phyloP scores from a whole-genome alignment of 2,113 vertebrate species.

The Vulpes lagopus region DNA sequence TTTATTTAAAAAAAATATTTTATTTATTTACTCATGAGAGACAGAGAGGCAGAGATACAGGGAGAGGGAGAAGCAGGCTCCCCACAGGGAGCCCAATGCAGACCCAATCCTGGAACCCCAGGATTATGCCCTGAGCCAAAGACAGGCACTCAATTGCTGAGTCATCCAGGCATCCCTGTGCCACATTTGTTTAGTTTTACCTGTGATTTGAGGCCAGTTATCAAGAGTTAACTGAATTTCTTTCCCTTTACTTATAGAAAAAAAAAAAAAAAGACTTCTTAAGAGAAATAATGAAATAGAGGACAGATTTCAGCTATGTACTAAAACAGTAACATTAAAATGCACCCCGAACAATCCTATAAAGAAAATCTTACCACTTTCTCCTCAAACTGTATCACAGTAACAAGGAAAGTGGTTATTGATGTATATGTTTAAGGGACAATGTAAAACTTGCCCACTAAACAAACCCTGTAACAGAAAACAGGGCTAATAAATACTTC shows the following conservation, averaged over 20 bases:
- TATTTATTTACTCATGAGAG: too few species aligned
- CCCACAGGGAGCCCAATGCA: too few species aligned
- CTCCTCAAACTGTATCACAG: background rate
- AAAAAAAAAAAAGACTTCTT: background rate
- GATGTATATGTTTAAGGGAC: background rate
- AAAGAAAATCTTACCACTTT: background rate
- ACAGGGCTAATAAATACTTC: background rate
- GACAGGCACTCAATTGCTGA: too few species aligned
- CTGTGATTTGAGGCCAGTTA: background rate
- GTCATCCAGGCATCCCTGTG: background rate
- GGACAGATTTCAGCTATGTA: background rate
- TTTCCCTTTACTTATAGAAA: background rate
- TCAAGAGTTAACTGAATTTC: background rate
- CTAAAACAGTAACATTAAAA: background rate
- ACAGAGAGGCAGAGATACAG: too few species aligned
- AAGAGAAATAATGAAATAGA: background rate
- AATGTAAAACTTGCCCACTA: background rate
- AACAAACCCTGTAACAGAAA: background rate
- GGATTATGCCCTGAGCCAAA: too few species aligned
- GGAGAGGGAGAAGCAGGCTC: too few species aligned
- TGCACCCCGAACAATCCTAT: background rate
- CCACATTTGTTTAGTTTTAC: background rate
- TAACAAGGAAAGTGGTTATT: background rate
- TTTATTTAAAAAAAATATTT: too few species aligned
- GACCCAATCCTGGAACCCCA: too few species aligned